phyloP scores from a whole-genome alignment of 2,888 invertebrate genomes.

The Eupithecia pulchellata region DNA sequence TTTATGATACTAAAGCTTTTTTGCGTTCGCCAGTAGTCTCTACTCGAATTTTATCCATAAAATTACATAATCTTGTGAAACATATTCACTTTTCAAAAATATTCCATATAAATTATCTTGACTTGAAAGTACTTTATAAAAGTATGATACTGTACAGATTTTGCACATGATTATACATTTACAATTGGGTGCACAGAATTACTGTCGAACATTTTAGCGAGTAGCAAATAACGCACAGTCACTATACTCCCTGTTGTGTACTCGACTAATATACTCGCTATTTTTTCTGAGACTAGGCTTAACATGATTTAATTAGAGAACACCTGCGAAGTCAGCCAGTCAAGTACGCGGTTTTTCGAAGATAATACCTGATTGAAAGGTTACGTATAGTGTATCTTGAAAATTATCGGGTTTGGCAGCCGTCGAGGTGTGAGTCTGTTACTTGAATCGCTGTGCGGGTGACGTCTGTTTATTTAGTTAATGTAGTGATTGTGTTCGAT shows the following conservation, averaged over 20 bases:
- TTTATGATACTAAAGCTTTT: background rate
- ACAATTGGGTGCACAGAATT: too few species aligned
- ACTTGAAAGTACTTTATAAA: background rate
- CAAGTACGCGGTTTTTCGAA: background rate
- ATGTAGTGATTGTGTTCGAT: background rate
- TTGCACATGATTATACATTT: too few species aligned
- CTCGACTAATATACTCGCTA: background rate
- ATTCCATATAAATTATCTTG: background rate
- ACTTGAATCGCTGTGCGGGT: background rate
- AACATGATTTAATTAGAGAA: background rate
- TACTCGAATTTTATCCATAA: background rate
- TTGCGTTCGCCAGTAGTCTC: background rate
- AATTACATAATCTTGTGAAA: background rate
- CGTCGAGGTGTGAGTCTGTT: background rate
- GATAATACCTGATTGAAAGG: background rate
- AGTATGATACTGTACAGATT: background rate
- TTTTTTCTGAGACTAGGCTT: background rate
- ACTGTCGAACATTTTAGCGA: background rate
- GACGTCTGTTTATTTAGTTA: background rate
- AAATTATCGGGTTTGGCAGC: slow-evolving; percentile 2
- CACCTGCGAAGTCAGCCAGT: background rate
- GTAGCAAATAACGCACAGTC: background rate
- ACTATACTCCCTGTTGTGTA: background rate
- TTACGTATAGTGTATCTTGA: background rate
- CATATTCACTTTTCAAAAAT: background rate